Base-by-base conservation (phyloP, 1,140 invertebrate genomes). In the Medauroidea extradentata region DNA sequence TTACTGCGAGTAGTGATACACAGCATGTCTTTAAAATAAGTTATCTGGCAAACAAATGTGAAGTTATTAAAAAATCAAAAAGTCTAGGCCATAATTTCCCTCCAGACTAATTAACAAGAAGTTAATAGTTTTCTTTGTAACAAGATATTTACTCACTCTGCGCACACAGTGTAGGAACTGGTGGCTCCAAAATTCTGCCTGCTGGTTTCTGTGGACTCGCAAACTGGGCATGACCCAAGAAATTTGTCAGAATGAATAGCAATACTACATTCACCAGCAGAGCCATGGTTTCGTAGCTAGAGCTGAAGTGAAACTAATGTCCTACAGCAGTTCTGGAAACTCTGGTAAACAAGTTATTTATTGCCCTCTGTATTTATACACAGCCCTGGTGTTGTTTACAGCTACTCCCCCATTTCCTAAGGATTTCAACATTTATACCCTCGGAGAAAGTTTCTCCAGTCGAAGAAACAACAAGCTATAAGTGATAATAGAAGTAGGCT, bases 91-190 rank as follows among this genome's bases (percentile, higher is more conserved):
- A n/a, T n/a, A n/a, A n/a, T n/a, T n/a, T n/a, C n/a, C n/a, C n/a
- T n/a, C n/a, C n/a, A n/a, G n/a, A n/a, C n/a, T n/a, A n/a, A n/a
- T n/a, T n/a, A n/a, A n/a, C n/a, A n/a, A n/a, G n/a, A n/a, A n/a
- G n/a, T n/a, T n/a, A n/a, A n/a, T n/a, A 24, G 27, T 29, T 16
- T 8, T 29, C 9, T n/a, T 5, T 44, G n/a, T 29, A 60, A 60
- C 16, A 18, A 23, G 23, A 18, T 34, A 5, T 51, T 19, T 19
- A 59, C 65, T 70, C 61, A 73, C 88, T 81, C 70, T 88, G 85
- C 3, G 85, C 83, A 67, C 88, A 91, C 23, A 85, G 78, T n/a
- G 78, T 73, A 9, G 87, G 85, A 60, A 87, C 81, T 8, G 88
- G 88, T 3, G 85, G 82, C 67, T 90, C 88, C 62, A 91, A 70